Conservation (phyloP, 2,113 vertebrate species). For the Myotis lucifugus region DNA sequence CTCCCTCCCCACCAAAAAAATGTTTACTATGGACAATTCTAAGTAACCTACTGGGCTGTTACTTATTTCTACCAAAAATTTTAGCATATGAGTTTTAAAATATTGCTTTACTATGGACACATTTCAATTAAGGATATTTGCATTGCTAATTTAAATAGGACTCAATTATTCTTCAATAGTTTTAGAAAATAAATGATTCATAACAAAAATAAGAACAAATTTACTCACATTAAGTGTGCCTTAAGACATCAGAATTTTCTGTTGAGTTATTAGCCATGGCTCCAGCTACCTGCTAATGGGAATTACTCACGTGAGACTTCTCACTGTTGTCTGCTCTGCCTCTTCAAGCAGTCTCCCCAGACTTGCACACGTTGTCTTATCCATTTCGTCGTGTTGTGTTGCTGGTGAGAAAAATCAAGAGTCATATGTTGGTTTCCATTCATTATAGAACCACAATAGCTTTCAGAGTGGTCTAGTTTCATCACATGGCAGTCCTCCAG, state of each 20-base stretch:
- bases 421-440: constrained; percentile 17
- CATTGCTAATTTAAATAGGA: not conserved
- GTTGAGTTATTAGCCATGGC: not conserved
- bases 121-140: not conserved
- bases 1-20: not conserved
- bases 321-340: not conserved
- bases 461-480: not conserved
- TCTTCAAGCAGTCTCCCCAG: not conserved
- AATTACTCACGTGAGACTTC: not conserved
- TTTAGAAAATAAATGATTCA: not conserved
- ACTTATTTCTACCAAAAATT: not conserved
- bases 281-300: not conserved
- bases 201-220: not conserved
- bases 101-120: not conserved
- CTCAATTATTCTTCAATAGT: not conserved
- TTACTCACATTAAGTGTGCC: not conserved
- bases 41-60: not conserved
- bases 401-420: constrained; percentile 18
- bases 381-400: not conserved
- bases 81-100: not conserved
- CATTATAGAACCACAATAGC: constrained; percentile 37
- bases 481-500: constrained; percentile 35
- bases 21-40: not conserved
- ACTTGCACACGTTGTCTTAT: not conserved
- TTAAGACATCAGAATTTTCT: not conserved